These are phyloP conservation scores for Panthera uncia DNA, from an alignment of 2,113 vertebrate species.

Conservation along the genomic window DNA sequence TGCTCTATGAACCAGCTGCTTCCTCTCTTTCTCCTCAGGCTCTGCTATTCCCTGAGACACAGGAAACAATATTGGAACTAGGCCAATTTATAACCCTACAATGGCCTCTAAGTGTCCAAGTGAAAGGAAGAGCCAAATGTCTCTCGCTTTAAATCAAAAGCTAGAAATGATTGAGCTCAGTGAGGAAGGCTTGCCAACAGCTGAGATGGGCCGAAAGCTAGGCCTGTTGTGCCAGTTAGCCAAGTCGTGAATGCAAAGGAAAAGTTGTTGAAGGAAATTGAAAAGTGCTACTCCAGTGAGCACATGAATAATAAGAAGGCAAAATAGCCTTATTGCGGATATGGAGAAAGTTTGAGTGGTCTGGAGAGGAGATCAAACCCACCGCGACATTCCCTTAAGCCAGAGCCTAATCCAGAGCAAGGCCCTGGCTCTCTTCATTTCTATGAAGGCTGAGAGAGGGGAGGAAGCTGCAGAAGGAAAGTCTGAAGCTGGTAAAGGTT, in stretches of 20 bases:
- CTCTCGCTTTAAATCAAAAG: not conserved
- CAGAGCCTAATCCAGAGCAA: not conserved
- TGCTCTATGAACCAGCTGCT: not conserved
- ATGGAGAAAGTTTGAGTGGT: not conserved
- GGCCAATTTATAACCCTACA: not conserved
- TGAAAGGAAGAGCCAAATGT: not conserved
- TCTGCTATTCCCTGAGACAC: not conserved
- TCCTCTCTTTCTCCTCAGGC: not conserved
- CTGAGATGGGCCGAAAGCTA: not conserved
- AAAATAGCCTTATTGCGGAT: not conserved
- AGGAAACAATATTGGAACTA: not conserved
- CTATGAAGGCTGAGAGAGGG: not conserved
- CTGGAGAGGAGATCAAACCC: not conserved
- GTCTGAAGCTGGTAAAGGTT: not conserved
- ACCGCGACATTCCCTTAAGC: not conserved
- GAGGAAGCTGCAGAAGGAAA: not conserved
- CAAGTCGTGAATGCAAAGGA: not conserved
- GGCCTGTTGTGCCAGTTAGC: not conserved
- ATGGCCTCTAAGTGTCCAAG: not conserved
- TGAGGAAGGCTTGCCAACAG: not conserved
- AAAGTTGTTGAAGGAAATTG: not conserved
- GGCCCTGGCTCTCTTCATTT: not conserved
- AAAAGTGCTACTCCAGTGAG: not conserved
- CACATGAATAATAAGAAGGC: not conserved
- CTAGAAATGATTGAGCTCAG: not conserved